These are phyloP conservation scores for Calameuta idolon DNA, from an alignment of 2,888 invertebrate species.

Conservation along the genomic window DNA sequence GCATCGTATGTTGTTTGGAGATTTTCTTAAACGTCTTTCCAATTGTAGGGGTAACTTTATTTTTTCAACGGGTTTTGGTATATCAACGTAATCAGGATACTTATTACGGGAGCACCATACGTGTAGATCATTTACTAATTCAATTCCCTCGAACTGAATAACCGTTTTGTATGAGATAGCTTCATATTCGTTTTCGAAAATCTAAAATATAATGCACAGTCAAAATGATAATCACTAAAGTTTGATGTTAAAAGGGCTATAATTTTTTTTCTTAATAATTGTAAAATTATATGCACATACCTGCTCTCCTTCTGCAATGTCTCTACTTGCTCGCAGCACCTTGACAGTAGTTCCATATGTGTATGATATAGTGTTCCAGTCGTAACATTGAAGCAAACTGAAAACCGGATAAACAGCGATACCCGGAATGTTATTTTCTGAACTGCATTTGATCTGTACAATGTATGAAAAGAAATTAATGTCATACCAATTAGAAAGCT, in stretches of 20 bases:
- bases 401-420: conserved; percentile 19
- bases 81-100: too few species aligned
- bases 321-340: conserved; percentile 18
- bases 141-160: too few species aligned
- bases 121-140: too few species aligned
- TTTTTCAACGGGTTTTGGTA: neutral
- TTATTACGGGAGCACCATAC: too few species aligned
- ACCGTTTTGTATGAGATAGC: too few species aligned
- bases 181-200: neutral
- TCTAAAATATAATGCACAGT: conserved; percentile 1
- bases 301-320: conserved; percentile 22
- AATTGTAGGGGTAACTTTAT: neutral
- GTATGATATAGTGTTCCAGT: conserved; percentile 16
- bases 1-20: conserved; percentile 9
- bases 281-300: neutral
- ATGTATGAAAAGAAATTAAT: too few species aligned
- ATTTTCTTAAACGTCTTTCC: conserved; percentile 2
- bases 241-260: too few species aligned
- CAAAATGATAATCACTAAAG: too few species aligned
- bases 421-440: neutral
- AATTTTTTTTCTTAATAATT: too few species aligned
- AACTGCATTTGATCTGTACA: too few species aligned
- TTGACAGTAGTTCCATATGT: neutral
- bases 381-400: conserved; percentile 13
- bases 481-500: too few species aligned